Evolutionary conservation across 2,797 vertebrate species (phyloP).

Genomic region (Megaceryle alcyon): DNA sequence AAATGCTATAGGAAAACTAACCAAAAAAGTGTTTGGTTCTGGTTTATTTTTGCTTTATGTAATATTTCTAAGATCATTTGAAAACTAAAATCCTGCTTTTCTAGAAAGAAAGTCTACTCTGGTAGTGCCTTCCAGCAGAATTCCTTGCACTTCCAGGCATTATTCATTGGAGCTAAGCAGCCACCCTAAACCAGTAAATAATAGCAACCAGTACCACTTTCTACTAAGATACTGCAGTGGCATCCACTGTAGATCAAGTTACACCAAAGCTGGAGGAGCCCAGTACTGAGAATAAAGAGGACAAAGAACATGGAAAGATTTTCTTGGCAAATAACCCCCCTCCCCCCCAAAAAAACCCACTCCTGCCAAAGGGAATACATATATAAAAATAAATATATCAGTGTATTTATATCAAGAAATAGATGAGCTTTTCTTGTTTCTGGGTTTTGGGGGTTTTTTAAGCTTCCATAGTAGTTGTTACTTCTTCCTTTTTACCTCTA

Average conservation of each 20-base stretch:
- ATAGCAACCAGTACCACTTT: not conserved
- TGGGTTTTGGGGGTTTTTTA: not conserved
- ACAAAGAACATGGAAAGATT: not conserved
- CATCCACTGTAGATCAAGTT: not conserved
- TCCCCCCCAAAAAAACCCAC: not conserved
- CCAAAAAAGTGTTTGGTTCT: not conserved
- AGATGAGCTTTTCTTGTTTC: rapidly evolving
- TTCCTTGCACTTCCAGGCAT: not conserved
- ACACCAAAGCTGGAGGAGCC: not conserved
- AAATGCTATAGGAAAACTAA: not conserved
- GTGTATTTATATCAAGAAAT: not conserved
- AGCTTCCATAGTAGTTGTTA: rapidly evolving
- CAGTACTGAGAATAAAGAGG: not conserved
- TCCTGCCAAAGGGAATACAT: not conserved
- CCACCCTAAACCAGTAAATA: not conserved
- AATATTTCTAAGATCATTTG: not conserved
- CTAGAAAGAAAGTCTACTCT: not conserved
- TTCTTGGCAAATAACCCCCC: not conserved
- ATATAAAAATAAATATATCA: not conserved
- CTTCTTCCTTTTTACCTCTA: not conserved
- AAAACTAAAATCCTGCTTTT: not conserved
- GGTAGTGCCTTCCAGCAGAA: not conserved
- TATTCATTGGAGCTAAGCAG: not conserved
- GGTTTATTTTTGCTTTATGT: not conserved
- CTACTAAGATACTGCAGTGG: not conserved